Evolutionary conservation across 2,113 vertebrate genomes (phyloP).

Genomic region (Pogonocichla stellata): DNA sequence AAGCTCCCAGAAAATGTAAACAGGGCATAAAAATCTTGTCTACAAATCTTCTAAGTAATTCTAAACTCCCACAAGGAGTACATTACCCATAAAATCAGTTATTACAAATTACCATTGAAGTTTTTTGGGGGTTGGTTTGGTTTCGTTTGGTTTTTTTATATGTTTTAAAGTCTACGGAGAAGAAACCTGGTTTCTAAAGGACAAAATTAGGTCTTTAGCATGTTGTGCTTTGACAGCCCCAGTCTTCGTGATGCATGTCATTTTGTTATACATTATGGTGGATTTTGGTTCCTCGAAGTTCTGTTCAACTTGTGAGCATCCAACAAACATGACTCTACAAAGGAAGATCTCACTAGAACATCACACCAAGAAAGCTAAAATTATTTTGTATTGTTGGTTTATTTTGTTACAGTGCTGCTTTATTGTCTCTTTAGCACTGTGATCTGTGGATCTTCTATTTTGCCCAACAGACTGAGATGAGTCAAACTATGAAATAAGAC

Average conservation of each 20-base stretch:
- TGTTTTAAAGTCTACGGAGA: background rate
- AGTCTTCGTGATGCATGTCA: background rate
- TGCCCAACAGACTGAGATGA: background rate
- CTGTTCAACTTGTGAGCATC: background rate
- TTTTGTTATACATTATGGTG: background rate
- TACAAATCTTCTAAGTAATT: background rate
- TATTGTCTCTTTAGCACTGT: background rate
- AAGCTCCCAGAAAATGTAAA: constrained; percentile 43
- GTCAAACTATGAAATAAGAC: background rate
- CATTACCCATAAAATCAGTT: background rate
- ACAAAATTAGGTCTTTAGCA: background rate
- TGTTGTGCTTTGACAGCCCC: background rate
- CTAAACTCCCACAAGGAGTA: background rate
- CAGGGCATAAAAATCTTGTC: constrained; percentile 23
- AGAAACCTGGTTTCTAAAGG: background rate
- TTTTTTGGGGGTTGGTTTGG: background rate
- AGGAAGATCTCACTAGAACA: background rate
- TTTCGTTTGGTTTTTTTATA: background rate
- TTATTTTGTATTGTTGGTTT: background rate
- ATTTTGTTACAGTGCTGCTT: background rate
- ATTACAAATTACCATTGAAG: background rate
- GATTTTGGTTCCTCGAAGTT: background rate
- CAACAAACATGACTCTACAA: background rate
- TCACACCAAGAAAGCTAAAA: background rate
- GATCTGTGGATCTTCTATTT: background rate